These are phyloP conservation scores for Autographa gamma DNA, from an alignment of 2,888 invertebrate genomes.

Conservation along the genomic window DNA sequence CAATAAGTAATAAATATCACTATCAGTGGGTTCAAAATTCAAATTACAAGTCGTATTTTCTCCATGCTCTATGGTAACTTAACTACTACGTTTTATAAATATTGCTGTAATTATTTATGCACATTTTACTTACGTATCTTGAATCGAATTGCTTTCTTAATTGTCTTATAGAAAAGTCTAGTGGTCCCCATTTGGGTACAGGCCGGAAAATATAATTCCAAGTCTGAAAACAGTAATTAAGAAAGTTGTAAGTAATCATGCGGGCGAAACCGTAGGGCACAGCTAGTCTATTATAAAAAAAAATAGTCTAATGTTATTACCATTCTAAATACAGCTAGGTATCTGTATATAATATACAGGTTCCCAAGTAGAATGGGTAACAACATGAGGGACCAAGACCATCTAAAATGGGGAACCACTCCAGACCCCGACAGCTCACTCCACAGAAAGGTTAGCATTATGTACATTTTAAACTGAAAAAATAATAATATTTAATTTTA, in stretches of 20 bases:
- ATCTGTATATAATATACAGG: slow-evolving; percentile 25
- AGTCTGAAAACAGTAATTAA: slow-evolving; percentile 61
- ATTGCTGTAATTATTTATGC: no score
- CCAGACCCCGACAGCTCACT: slow-evolving; percentile 28
- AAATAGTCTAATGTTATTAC: slow-evolving; percentile 12
- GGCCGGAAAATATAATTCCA: slow-evolving; percentile 65
- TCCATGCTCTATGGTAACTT: no score
- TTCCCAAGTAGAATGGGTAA: slow-evolving; percentile 34
- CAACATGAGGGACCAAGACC: slow-evolving; percentile 29
- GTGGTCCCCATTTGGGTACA: slow-evolving; percentile 67
- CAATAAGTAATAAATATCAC: no score
- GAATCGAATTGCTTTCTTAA: slow-evolving; percentile 69
- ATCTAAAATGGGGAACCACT: slow-evolving; percentile 11
- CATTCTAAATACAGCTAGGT: slow-evolving; percentile 44
- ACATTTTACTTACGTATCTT: slow-evolving; percentile 57
- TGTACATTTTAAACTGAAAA: slow-evolving; percentile 56
- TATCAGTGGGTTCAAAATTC: no score
- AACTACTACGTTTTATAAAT: no score
- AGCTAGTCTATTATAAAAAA: no score
- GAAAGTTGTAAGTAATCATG: no score
- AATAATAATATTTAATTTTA: background rate
- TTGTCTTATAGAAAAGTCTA: slow-evolving; percentile 58
- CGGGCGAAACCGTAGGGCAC: no score
- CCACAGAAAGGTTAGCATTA: slow-evolving; percentile 45
- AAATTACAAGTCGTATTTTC: no score